Conservation (phyloP, 1,140 invertebrate species). For the Drosophila insularis region DNA sequence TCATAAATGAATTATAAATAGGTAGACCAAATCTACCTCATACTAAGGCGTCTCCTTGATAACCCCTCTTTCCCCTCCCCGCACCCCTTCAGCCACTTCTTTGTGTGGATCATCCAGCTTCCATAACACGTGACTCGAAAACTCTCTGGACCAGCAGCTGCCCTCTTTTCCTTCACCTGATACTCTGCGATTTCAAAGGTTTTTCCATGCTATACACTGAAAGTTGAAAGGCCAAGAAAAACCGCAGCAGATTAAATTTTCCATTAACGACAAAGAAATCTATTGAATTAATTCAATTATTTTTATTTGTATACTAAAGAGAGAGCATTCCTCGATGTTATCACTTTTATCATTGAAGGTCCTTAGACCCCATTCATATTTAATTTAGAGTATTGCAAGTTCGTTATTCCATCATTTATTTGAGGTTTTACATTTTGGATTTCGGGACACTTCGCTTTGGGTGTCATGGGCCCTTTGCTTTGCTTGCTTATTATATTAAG, state of each 20-base stretch:
- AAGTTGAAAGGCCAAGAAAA: no score
- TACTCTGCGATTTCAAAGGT: not conserved
- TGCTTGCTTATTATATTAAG: constrained; percentile 52
- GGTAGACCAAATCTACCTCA: constrained; percentile 23
- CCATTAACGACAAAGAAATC: no score
- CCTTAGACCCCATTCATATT: no score
- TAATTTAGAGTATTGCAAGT: not conserved
- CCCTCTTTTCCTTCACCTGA: not conserved
- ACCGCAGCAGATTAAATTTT: no score
- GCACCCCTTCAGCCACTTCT: not conserved
- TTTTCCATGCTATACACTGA: no score
- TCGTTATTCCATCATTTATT: not conserved
- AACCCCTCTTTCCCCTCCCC: not conserved
- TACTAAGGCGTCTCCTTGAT: not conserved
- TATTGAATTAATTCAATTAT: no score
- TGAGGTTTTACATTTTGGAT: not conserved
- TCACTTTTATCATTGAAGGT: no score
- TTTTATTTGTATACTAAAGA: no score
- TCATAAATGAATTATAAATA: constrained; percentile 65
- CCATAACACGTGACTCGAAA: constrained; percentile 36
- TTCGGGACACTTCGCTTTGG: constrained; percentile 18
- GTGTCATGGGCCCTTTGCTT: not conserved
- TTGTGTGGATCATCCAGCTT: constrained; percentile 17
- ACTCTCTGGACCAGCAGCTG: constrained; percentile 23
- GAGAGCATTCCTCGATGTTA: no score